Evolutionary conservation across 1,140 invertebrate species (phyloP).

Genomic region (Delia radicum): DNA sequence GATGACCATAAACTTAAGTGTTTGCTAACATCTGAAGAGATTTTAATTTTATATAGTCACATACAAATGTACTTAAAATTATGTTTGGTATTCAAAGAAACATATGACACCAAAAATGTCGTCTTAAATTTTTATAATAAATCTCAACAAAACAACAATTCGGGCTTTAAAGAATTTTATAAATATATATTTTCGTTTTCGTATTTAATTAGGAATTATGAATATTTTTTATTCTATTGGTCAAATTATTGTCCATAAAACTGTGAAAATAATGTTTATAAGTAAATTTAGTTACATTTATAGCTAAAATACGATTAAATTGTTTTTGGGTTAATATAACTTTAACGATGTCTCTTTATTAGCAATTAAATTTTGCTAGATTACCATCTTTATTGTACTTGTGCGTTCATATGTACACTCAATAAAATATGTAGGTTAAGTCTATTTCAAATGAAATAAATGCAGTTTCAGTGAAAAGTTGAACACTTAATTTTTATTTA

Average conservation of each 20-base stretch:
- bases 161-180: not conserved
- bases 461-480: too few species aligned
- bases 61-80: not conserved
- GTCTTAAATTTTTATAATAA: too few species aligned
- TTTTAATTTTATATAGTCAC: not conserved
- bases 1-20: slow-evolving; percentile 18
- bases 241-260: too few species aligned
- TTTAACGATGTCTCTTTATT: not conserved
- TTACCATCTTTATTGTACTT: not conserved
- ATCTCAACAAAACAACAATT: not conserved
- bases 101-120: not conserved
- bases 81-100: too few species aligned
- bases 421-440: too few species aligned
- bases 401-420: too few species aligned
- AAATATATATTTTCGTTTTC: not conserved
- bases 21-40: slow-evolving; percentile 17
- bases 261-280: too few species aligned
- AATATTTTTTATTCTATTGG: not conserved
- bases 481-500: too few species aligned
- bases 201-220: not conserved
- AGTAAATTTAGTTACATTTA: not conserved
- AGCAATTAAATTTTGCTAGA: not conserved
- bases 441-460: too few species aligned
- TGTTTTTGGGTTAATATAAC: not conserved
- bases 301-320: not conserved